Conservation (phyloP, 2,797 vertebrate genomes). For the Sternotherus odoratus region DNA sequence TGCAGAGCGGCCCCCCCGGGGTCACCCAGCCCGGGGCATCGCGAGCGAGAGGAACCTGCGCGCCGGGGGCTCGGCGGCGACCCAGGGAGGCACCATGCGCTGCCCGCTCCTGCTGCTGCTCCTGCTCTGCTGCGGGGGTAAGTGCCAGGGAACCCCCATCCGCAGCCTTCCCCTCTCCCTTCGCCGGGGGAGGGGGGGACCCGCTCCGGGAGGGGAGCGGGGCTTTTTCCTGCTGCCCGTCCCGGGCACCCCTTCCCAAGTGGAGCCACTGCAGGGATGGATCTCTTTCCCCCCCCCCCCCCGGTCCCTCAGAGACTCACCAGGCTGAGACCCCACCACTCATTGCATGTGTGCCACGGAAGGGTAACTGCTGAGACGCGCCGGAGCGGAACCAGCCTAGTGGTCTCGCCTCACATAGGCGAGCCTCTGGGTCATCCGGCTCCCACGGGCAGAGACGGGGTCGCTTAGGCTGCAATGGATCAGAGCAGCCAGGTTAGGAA, state of each 20-base stretch:
- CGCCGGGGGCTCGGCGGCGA: not conserved
- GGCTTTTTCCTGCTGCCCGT: not conserved
- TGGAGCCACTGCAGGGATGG: not conserved
- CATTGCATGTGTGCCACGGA: not conserved
- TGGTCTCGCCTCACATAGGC: too few relatives aligned
- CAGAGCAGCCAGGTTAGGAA: too few relatives aligned
- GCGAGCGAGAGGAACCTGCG: not conserved
- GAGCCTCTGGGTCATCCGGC: too few relatives aligned
- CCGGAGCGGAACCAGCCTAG: too few relatives aligned
- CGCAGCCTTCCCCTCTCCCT: not conserved
- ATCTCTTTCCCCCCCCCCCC: too few relatives aligned
- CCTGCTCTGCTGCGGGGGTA: not conserved
- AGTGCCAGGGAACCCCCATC: not conserved
- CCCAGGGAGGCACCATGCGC: slow-evolving; percentile 46
- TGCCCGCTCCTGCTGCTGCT: not conserved
- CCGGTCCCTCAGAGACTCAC: not conserved
- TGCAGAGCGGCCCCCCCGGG: slow-evolving; percentile 31
- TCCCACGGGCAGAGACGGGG: too few relatives aligned
- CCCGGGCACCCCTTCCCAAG: not conserved
- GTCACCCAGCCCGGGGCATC: not conserved
- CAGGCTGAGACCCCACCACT: not conserved
- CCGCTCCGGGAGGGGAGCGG: not conserved
- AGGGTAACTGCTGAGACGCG: too few relatives aligned
- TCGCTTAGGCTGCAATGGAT: too few relatives aligned
- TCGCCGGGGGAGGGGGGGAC: not conserved